Percentiles rank a stretch among this genome's conserved stretches.
Evolutionary conservation across 2,797 vertebrate genomes (phyloP).

Genomic region (Cryptoprocta ferox): DNA sequence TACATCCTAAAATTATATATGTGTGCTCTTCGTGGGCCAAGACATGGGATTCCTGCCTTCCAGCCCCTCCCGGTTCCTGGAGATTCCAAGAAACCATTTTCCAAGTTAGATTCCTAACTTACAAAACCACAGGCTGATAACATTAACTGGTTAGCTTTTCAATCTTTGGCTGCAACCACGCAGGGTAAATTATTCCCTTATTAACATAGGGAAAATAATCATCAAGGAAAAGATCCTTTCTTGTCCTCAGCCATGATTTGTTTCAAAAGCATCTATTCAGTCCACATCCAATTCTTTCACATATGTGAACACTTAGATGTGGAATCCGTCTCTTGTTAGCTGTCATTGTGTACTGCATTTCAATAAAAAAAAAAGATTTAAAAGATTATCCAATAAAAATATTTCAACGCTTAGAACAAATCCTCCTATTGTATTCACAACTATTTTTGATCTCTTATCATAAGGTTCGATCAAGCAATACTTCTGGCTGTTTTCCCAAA

Average conservation of each 20-base stretch:
- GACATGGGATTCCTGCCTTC: background rate
- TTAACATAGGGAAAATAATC: background rate
- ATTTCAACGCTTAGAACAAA: slow-evolving; percentile 51
- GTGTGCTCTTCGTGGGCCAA: background rate
- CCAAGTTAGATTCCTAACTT: slow-evolving; percentile 30
- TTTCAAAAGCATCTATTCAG: background rate
- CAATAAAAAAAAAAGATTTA: background rate
- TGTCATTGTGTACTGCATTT: slow-evolving; percentile 1
- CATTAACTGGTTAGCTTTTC: slow-evolving; percentile 29
- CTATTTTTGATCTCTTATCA: slow-evolving; percentile 43
- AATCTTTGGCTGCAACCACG: background rate
- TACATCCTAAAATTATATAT: background rate
- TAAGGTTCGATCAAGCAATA: background rate
- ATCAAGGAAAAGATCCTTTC: background rate
- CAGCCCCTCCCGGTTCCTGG: rapidly evolving
- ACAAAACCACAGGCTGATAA: slow-evolving; percentile 21
- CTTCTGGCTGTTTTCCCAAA: slow-evolving; percentile 26
- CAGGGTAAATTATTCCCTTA: background rate
- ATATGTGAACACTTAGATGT: background rate
- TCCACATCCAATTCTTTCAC: background rate
- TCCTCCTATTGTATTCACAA: slow-evolving; percentile 8
- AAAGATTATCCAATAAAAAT: slow-evolving; percentile 61
- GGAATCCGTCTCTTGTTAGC: background rate
- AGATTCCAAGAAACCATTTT: background rate
- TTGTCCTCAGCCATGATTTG: background rate